Base-by-base conservation (phyloP, 2,888 invertebrate genomes). In the Galerucella nymphaeae region DNA sequence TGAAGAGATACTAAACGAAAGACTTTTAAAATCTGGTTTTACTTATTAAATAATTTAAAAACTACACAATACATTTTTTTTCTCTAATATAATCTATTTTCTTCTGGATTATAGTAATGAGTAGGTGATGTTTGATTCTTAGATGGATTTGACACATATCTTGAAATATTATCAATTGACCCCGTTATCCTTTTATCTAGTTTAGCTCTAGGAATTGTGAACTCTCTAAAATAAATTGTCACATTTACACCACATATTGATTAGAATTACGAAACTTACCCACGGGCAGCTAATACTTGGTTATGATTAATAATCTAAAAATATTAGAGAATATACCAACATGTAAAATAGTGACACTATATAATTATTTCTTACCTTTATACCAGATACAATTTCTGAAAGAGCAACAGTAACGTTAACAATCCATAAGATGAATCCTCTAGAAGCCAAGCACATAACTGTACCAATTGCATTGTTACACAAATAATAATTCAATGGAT, bases 371-470 rank as follows among this genome's bases (percentile, higher is more conserved):
- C 70, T 74, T 74, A 78, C 79, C 64, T 79, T 65, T 38, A 66
- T 66, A 10, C 75, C 75, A 50, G 68, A 70, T n/a, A 45, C 30
- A 20, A 80, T 71, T 70, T 78, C 70, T 16, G 67, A n/a, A 14
- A 74, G 69, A 8, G 85, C 74, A 23, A 87, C 74, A 1, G 79
- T 75, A 10, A 86, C 67, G 78, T 88, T 88, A 2, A 87, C 79
- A 10, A 86, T 42, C 87, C 87, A 88, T 50, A 88, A 57, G n/a
- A 87, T 71, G 76, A 85, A 88, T 13, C 88, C 88, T 74, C 87
- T 86, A 11, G 87, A 82, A 2, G 87, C 83, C 20, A 88, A 16
- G 1, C 79, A 77, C 82, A 82, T 81, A 82, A 88, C 76, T 45
- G 80, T 76, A 41, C 81, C 81, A 63, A 70, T 69, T 11, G 76